phyloP scores from a whole-genome alignment of 2,888 invertebrate genomes.

The Epsilonema sp. region DNA sequence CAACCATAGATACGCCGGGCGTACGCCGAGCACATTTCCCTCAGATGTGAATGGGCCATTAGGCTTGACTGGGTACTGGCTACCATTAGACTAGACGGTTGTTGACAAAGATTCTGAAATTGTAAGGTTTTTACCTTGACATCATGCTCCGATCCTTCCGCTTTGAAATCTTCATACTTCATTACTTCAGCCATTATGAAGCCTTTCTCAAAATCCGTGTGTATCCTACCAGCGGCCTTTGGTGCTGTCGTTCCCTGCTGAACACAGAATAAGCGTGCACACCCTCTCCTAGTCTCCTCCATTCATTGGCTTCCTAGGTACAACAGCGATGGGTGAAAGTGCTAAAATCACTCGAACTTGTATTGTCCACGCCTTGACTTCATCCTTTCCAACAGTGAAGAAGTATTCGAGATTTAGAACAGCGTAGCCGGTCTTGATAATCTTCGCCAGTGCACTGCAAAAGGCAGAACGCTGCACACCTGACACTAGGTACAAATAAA shows the following conservation, averaged over 20 bases:
- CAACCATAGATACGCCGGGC: no score
- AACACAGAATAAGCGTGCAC: constrained; percentile 15
- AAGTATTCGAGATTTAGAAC: constrained; percentile 88
- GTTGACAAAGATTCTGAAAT: no score
- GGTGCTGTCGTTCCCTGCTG: constrained; percentile 95
- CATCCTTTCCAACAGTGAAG: constrained; percentile 89
- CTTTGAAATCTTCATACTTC: constrained; percentile 90
- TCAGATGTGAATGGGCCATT: no score
- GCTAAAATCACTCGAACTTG: constrained; percentile 44
- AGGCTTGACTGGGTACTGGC: no score
- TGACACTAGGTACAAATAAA: neutral
- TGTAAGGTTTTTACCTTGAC: no score
- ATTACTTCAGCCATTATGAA: constrained; percentile 99
- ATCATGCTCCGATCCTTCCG: constrained; percentile 74
- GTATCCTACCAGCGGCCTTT: constrained; percentile 91
- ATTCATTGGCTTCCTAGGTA: neutral
- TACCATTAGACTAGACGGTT: no score
- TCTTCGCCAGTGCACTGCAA: constrained; percentile 66
- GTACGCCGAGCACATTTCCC: no score
- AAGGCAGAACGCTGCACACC: neutral
- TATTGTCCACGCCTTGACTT: constrained; percentile 98
- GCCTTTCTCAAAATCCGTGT: constrained; percentile 98
- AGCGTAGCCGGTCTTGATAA: constrained; percentile 89
- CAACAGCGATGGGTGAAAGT: neutral
- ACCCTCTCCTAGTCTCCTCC: neutral